Percentiles rank a stretch among this genome's conserved stretches.
Evolutionary conservation across 1,140 invertebrate species (phyloP).

Genomic region (Achatina immaculata): DNA sequence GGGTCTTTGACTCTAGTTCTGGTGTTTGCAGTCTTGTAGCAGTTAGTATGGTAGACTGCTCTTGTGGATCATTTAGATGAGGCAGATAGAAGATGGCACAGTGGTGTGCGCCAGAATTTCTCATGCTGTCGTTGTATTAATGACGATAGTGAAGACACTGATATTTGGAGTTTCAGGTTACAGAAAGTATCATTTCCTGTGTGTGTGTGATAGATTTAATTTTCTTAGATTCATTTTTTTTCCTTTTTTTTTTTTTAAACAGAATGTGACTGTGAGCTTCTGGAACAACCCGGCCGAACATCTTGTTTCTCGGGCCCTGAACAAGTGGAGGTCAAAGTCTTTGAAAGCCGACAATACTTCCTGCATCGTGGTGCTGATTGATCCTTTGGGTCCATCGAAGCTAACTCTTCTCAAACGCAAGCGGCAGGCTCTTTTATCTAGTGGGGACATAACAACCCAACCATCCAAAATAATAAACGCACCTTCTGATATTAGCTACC

Average conservation of each 20-base stretch:
- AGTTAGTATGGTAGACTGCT: no score
- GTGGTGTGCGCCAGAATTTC: no score
- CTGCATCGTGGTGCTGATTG: slow-evolving; percentile 91
- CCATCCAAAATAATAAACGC: neutral
- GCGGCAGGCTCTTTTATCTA: slow-evolving; percentile 50
- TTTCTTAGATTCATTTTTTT: neutral
- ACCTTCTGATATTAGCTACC: slow-evolving; percentile 4
- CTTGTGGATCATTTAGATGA: no score
- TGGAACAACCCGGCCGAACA: slow-evolving; percentile 87
- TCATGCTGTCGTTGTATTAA: no score
- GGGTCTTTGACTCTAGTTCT: no score
- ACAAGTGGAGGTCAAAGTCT: slow-evolving; percentile 78
- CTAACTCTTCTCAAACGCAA: slow-evolving; percentile 59
- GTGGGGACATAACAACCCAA: slow-evolving; percentile 13
- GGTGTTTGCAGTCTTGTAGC: no score
- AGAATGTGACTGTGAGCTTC: slow-evolving; percentile 61
- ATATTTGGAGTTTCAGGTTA: no score
- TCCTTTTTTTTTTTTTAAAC: slow-evolving; percentile 36
- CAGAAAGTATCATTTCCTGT: no score
- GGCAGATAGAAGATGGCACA: no score
- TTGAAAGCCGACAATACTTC: slow-evolving; percentile 95
- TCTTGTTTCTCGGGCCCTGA: slow-evolving; percentile 88
- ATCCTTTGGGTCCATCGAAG: slow-evolving; percentile 81
- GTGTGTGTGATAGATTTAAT: no score
- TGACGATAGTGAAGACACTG: no score